A percentile compares a stretch with the other conserved stretches of the same genome.
These are phyloP conservation scores for Ectemnius continuus DNA, from an alignment of 2,888 invertebrate genomes.

Conservation along the genomic window DNA sequence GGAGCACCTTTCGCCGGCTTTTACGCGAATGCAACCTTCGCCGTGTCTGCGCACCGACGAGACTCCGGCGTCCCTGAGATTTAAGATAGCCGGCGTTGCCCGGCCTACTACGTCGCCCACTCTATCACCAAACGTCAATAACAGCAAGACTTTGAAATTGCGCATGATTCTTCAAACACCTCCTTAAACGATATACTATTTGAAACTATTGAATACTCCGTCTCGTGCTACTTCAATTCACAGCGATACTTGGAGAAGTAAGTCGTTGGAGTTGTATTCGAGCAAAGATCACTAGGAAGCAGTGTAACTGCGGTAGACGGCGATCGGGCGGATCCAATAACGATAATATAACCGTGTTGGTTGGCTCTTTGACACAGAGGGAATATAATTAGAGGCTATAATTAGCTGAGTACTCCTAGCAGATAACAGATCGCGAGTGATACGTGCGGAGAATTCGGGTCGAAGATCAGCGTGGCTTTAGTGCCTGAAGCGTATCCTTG, in stretches of 20 bases:
- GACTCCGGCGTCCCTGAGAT: slow-evolving; percentile 31
- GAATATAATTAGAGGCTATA: no score
- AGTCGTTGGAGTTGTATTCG: slow-evolving; percentile 2
- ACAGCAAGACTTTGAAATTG: neutral
- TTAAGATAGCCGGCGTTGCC: slow-evolving; percentile 21
- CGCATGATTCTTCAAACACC: neutral
- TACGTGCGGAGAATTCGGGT: no score
- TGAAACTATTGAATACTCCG: no score
- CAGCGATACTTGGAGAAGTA: neutral
- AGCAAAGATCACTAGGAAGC: slow-evolving; percentile 2
- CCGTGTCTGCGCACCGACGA: slow-evolving; percentile 23
- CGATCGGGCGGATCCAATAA: no score
- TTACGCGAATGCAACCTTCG: slow-evolving; percentile 32
- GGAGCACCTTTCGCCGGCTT: slow-evolving; percentile 44
- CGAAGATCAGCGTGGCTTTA: no score
- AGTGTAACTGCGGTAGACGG: no score
- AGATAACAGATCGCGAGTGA: no score
- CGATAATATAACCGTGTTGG: slow-evolving; percentile 11
- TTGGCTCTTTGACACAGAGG: slow-evolving; percentile 1
- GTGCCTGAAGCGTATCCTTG: slow-evolving; percentile 9
- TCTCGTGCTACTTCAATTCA: neutral
- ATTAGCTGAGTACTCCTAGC: no score
- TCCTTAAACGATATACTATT: no score
- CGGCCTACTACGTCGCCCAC: no score
- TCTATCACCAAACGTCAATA: neutral